These are phyloP conservation scores for Nipponacmea schrenckii DNA, from an alignment of 2,888 invertebrate genomes.

Conservation along the genomic window DNA sequence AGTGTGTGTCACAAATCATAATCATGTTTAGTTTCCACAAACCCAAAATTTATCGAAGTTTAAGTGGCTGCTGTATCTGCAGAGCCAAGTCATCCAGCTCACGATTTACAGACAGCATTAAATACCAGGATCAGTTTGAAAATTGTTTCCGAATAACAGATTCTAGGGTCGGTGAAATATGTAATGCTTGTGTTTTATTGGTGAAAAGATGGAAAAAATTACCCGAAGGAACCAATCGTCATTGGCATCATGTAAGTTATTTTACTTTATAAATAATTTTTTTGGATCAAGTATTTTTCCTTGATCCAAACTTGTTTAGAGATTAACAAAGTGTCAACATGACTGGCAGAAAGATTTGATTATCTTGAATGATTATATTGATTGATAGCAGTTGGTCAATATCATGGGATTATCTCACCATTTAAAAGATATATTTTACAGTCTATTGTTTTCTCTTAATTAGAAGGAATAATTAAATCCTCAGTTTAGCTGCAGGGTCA, in stretches of 20 bases:
- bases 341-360: no score
- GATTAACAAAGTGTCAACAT: no score
- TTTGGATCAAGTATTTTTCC: no score
- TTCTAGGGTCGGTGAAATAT: constrained; percentile 83
- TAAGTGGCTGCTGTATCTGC: constrained; percentile 87
- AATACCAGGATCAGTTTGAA: constrained; percentile 84
- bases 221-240: constrained; percentile 56
- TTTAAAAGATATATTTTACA: no score
- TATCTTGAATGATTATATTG: no score
- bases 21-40: constrained; percentile 87
- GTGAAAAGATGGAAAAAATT: constrained; percentile 78
- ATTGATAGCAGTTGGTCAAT: no score
- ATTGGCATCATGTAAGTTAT: constrained; percentile 63
- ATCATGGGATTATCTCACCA: no score
- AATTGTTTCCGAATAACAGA: constrained; percentile 79
- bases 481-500: no score
- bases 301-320: no score
- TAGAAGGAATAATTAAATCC: no score
- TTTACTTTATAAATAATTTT: background rate
- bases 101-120: constrained; percentile 84
- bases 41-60: constrained; percentile 79
- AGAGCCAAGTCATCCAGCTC: constrained; percentile 85
- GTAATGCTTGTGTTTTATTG: constrained; percentile 85
- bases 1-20: background rate
- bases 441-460: no score